phyloP scores from a whole-genome alignment of 2,888 invertebrate species.

The Drosophila tanythrix region DNA sequence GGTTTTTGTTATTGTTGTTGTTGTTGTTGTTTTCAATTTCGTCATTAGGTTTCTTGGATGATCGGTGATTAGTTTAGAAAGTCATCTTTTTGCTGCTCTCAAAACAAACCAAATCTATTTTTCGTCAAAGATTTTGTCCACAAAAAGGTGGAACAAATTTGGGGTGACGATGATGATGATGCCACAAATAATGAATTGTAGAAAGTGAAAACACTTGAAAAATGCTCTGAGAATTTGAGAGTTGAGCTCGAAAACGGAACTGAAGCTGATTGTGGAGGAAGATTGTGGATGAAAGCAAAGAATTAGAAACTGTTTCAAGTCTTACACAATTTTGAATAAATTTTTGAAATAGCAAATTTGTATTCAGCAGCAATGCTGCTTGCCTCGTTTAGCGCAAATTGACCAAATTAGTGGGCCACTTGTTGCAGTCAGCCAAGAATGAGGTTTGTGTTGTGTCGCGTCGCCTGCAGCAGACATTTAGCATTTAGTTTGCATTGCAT shows the following conservation, averaged over 20 bases:
- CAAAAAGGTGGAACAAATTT: constrained; percentile 17
- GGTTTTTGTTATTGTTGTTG: constrained; percentile 1
- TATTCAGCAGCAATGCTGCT: constrained; percentile 9
- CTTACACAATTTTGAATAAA: not conserved
- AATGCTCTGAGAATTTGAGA: constrained; percentile 17
- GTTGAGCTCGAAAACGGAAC: constrained; percentile 14
- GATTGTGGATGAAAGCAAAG: no score
- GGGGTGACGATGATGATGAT: constrained; percentile 27
- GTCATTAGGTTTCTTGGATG: constrained; percentile 2
- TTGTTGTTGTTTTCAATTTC: not conserved
- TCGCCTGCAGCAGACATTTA: constrained; percentile 21
- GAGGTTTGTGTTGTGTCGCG: constrained; percentile 30
- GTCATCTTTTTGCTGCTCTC: constrained; percentile 21
- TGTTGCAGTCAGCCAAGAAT: constrained; percentile 25
- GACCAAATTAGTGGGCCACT: constrained; percentile 42
- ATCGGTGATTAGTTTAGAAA: constrained; percentile 30
- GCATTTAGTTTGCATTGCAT: constrained; percentile 22
- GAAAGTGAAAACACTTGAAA: constrained; percentile 48
- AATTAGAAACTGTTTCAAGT: not conserved
- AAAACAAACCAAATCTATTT: constrained; percentile 1
- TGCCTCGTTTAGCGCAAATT: constrained; percentile 48
- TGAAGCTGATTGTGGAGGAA: not conserved
- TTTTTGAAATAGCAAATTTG: no score
- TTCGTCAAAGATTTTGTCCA: constrained; percentile 12
- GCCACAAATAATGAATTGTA: constrained; percentile 37